Base-by-base conservation (phyloP, 1,140 invertebrate species). In the Phymastichus coffea region DNA sequence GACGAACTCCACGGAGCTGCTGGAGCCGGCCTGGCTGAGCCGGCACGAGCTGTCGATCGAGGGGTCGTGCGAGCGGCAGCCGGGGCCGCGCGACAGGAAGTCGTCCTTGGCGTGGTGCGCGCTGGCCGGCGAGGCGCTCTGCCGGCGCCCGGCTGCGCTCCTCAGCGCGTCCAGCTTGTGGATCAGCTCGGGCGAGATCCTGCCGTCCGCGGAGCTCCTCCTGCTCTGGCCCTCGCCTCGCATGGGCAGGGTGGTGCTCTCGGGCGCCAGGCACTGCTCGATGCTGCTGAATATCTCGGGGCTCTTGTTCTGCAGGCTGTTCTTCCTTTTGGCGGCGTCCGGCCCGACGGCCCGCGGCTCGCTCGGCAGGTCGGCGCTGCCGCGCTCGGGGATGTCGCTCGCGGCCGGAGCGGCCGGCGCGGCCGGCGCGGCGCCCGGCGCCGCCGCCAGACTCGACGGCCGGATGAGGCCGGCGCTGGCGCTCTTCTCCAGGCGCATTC, bases 1-100 rank as follows among this genome's bases (percentile, higher is more conserved):
- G 1, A 84, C 81, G 3, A 87, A 70, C 9, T 77, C 65, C 3
- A 60, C 19, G 15, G 57, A 55, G 8, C 57, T 59, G 6, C 28
- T 55, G 9, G 28, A 14, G 20, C 6, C 28, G 0, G 40, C 25
- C 12, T 55, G 26, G 12, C 30, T 49, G 30, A 20, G 17, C 4
- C 28, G 30, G 43, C 12, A 20, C 7, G 8, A 3, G 14, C 17
- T 37, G 8, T 4, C 26, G 4, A 46, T 40, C 2, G 35, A n/a
- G 14, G 49, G 20, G 55, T 40, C 37, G 40, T 56, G 7, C 15
- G 65, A 68, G 51, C 61, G 59, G 25, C 61, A 66, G n/a, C 61
- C 62, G 10, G 66, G 67, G 2, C 66, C 66, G 7, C 64, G 60
- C 2, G 71, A 70, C 12, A 73, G 56, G 30, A 74, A 73, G 25